phyloP scores from a whole-genome alignment of 2,797 vertebrate genomes.

The Bucorvus abyssinicus region DNA sequence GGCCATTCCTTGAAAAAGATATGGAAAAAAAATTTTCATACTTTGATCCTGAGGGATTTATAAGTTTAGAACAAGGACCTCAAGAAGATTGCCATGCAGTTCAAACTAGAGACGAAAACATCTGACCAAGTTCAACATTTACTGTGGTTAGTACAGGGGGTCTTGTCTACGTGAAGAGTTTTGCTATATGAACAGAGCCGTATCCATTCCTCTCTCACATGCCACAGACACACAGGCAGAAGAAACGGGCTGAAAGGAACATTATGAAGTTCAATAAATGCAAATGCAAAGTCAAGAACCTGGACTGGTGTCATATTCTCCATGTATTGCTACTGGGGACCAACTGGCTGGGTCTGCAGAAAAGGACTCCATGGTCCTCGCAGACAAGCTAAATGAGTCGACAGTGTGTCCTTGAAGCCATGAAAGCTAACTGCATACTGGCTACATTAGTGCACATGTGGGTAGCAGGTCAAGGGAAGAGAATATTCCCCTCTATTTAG shows the following conservation, averaged over 20 bases:
- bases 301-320: background rate
- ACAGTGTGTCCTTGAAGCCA: background rate
- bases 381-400: background rate
- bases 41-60: background rate
- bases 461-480: background rate
- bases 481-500: background rate
- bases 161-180: background rate
- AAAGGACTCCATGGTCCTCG: background rate
- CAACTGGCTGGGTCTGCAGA: background rate
- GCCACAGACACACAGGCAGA: background rate
- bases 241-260: background rate
- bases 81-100: background rate
- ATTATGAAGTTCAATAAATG: background rate
- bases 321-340: background rate
- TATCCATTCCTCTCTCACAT: background rate
- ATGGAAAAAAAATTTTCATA: background rate
- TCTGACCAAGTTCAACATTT: background rate
- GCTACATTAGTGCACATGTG: fast-evolving
- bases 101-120: background rate
- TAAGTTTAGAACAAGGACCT: background rate
- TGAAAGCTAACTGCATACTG: background rate
- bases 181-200: background rate
- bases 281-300: background rate
- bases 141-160: background rate
- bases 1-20: background rate